Conservation (phyloP, 2,888 invertebrate species). For the Chloroclystis v-ata region DNA sequence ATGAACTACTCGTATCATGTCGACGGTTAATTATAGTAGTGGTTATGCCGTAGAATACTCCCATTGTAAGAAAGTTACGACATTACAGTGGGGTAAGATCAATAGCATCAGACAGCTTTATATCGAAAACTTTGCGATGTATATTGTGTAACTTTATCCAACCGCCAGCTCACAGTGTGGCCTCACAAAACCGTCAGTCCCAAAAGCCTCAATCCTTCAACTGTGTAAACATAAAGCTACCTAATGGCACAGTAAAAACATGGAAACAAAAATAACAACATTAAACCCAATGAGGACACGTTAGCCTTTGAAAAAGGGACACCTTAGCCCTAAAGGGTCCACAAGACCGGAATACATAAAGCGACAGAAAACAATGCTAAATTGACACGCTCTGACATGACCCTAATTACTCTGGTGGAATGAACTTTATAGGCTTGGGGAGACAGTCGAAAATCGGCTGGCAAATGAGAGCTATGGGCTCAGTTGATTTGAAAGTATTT, state of each 20-base stretch:
- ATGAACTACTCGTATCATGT: too few relatives aligned
- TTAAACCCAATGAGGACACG: constrained; percentile 6
- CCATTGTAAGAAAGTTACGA: too few relatives aligned
- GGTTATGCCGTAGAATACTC: too few relatives aligned
- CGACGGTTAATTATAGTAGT: too few relatives aligned
- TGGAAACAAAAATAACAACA: constrained; percentile 13
- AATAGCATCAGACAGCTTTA: too few relatives aligned
- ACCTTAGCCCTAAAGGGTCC: constrained; percentile 20
- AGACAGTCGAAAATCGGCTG: constrained; percentile 2
- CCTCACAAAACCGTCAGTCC: too few relatives aligned
- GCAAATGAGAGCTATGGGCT: neutral
- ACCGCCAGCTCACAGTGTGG: too few relatives aligned
- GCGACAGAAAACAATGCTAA: constrained; percentile 29
- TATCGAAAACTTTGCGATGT: too few relatives aligned
- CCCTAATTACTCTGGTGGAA: constrained; percentile 28
- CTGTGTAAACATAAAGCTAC: neutral
- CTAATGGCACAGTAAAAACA: neutral
- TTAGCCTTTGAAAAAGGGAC: neutral
- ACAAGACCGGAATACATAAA: constrained; percentile 40
- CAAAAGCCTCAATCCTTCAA: too few relatives aligned
- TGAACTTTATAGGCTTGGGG: constrained; percentile 16
- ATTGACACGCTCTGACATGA: constrained; percentile 30
- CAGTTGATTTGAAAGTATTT: neutral
- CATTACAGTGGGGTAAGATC: too few relatives aligned
- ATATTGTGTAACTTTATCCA: too few relatives aligned